Evolutionary conservation across 2,888 invertebrate species (phyloP).

Genomic region (Torymus texanus): DNA sequence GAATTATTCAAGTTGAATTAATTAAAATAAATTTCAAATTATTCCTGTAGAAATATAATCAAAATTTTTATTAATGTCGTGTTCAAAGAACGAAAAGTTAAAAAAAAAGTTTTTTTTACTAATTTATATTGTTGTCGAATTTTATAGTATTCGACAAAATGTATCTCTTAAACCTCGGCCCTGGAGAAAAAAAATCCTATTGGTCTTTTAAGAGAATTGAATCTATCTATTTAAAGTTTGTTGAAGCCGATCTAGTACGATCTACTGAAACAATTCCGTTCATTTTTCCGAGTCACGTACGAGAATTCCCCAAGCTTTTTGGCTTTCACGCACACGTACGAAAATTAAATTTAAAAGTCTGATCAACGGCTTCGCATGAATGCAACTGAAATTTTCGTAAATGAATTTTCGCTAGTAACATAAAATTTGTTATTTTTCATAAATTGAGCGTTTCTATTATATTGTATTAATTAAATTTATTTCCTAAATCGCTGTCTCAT

Average conservation of each 20-base stretch:
- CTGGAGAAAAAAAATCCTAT: not conserved
- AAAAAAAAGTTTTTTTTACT: no score
- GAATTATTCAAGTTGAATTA: not conserved
- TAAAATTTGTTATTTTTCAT: no score
- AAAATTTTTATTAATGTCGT: not conserved
- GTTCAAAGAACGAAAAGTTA: no score
- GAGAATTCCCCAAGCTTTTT: slow-evolving; percentile 27
- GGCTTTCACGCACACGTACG: slow-evolving; percentile 30
- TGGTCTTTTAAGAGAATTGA: not conserved
- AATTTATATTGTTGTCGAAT: no score
- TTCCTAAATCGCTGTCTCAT: no score
- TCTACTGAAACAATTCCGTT: slow-evolving; percentile 31
- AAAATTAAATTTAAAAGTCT: slow-evolving; percentile 48
- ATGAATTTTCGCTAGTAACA: not conserved
- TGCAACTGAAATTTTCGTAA: slow-evolving; percentile 22
- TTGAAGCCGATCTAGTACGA: not conserved
- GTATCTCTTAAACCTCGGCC: no score
- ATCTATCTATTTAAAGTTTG: slow-evolving; percentile 24
- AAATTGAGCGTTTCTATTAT: no score
- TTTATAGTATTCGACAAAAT: no score
- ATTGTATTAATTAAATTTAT: no score
- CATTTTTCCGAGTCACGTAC: slow-evolving; percentile 46
- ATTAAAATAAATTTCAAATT: no score
- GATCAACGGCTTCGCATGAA: slow-evolving; percentile 22
- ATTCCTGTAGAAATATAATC: no score